These are phyloP conservation scores for Pristionchus arcanus DNA, from an alignment of 2,888 invertebrate genomes.

Conservation along the genomic window DNA sequence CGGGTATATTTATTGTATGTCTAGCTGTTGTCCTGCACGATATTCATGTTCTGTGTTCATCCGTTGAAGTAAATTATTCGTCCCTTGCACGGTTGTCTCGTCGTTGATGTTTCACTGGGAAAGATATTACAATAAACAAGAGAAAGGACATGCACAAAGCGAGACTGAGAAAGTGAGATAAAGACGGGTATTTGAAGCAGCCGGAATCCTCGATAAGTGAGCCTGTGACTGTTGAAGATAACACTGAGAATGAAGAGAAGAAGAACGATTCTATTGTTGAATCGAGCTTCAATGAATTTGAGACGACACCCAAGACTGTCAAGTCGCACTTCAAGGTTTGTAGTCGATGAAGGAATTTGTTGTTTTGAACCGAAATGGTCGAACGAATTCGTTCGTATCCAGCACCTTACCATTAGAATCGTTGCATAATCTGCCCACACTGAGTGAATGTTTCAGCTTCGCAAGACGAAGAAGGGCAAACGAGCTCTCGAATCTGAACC, in stretches of 20 bases:
- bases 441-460: background rate
- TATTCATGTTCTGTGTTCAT: background rate
- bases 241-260: conserved; percentile 9
- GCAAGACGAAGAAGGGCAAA: conserved; percentile 27
- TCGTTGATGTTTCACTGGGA: background rate
- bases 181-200: background rate
- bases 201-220: conserved; percentile 22
- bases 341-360: background rate
- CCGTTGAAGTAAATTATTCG: conserved; percentile 17
- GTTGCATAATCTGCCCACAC: too few relatives aligned
- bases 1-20: conserved; percentile 44
- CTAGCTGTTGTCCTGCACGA: background rate
- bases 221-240: background rate
- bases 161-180: background rate
- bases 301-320: background rate
- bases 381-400: too few relatives aligned
- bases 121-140: background rate
- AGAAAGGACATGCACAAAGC: background rate
- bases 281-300: background rate
- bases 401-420: too few relatives aligned
- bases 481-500: conserved; percentile 12
- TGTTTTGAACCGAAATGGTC: too few relatives aligned
- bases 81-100: background rate
- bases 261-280: conserved; percentile 11
- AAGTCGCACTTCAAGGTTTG: background rate